Conservation (phyloP, 2,113 vertebrate species). For the Prionailurus viverrinus region DNA sequence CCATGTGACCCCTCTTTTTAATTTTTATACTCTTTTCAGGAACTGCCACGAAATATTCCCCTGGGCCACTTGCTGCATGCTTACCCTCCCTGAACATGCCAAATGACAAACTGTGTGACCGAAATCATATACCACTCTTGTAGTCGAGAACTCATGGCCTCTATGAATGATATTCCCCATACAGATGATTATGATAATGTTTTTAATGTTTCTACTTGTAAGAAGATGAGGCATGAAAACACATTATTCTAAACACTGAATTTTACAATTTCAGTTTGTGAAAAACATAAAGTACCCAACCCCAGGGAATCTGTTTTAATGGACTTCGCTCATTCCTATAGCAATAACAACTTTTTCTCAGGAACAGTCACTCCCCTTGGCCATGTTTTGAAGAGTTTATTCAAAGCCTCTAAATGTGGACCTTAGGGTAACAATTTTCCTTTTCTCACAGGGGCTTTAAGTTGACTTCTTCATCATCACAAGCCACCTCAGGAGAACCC, state of each 20-base stretch:
- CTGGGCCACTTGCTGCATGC: neutral
- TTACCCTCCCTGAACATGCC: neutral
- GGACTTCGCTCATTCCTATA: neutral
- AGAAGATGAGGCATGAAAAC: neutral
- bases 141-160: neutral
- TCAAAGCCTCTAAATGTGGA: neutral
- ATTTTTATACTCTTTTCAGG: neutral
- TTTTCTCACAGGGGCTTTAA: neutral
- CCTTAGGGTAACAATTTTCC: neutral
- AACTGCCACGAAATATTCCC: neutral
- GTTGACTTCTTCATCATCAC: neutral
- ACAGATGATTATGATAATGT: neutral
- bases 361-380: neutral
- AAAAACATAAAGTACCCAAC: neutral
- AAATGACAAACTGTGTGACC: neutral
- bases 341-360: neutral
- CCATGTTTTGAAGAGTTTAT: neutral
- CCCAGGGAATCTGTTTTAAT: neutral
- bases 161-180: neutral
- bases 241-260: neutral
- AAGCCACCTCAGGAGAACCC: neutral
- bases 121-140: neutral
- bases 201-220: neutral
- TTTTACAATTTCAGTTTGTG: neutral
- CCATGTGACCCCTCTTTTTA: neutral